Evolutionary conservation across 2,888 invertebrate genomes (phyloP).

Genomic region (Lottia gigantea): DNA sequence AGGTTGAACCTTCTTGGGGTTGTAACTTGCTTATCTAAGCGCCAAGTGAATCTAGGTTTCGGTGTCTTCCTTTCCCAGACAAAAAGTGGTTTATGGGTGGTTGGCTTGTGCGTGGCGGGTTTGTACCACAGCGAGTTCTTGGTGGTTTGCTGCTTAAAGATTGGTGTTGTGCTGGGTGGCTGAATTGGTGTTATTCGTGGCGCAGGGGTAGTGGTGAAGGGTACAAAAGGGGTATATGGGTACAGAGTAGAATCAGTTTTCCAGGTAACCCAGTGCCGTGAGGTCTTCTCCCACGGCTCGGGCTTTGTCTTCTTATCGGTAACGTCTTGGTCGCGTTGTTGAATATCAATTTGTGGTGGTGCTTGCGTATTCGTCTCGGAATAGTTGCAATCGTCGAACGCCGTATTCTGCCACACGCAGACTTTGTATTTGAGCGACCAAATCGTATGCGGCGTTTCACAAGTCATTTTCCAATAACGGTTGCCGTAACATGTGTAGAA

Average conservation of each 20-base stretch:
- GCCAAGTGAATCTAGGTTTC: not conserved
- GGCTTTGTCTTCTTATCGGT: conserved; percentile 14
- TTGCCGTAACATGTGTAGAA: conserved; percentile 35
- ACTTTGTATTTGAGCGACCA: conserved; percentile 36
- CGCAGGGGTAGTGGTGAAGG: not conserved
- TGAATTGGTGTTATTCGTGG: not conserved
- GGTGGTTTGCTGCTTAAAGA: not conserved
- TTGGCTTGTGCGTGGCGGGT: not conserved
- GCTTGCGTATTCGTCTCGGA: not conserved
- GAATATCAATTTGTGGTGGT: not conserved
- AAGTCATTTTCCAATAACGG: conserved; percentile 28
- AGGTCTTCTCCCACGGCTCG: not conserved
- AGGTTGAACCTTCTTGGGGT: not conserved
- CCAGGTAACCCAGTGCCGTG: not conserved
- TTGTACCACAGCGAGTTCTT: conserved; percentile 9
- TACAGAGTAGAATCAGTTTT: not conserved
- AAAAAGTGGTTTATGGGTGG: conserved; percentile 2
- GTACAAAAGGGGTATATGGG: not conserved
- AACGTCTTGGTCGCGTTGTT: not conserved
- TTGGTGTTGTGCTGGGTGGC: not conserved
- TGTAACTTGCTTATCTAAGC: not conserved
- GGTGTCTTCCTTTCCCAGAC: not conserved
- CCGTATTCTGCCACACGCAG: conserved; percentile 36
- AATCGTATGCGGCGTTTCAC: conserved; percentile 27
- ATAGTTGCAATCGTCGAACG: conserved; percentile 31